Evolutionary conservation across 2,113 vertebrate species (phyloP).

Genomic region (Takifugu bimaculatus): DNA sequence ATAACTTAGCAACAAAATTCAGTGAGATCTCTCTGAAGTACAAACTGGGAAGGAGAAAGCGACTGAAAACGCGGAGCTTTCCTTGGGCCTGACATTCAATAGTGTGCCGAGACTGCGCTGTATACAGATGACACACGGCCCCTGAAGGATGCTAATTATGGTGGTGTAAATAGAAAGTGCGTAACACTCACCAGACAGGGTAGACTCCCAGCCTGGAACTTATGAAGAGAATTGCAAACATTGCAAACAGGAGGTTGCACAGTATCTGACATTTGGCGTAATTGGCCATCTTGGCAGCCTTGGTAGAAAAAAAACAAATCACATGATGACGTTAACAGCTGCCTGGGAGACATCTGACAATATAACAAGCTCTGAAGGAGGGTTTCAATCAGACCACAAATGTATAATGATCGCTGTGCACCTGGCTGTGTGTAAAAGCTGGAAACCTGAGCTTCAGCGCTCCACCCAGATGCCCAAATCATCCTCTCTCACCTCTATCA

Average conservation of each 20-base stretch:
- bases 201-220: conserved; percentile 89
- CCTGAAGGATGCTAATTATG: conserved; percentile 8
- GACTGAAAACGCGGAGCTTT: not conserved
- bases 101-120: not conserved
- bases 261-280: conserved; percentile 97
- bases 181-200: conserved; percentile 88
- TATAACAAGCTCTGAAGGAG: not conserved
- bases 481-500: conserved; percentile 87
- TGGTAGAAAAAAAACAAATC: conserved; percentile 46
- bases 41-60: conserved; percentile 26
- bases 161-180: conserved; percentile 3
- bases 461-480: conserved; percentile 7
- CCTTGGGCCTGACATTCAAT: too few species aligned
- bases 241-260: conserved; percentile 92
- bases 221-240: conserved; percentile 93
- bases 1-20: conserved; percentile 73
- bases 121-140: conserved; percentile 4
- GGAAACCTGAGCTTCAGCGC: conserved; percentile 2
- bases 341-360: not conserved
- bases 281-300: conserved; percentile 99
- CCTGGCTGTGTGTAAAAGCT: not conserved
- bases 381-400: not conserved
- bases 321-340: not conserved
- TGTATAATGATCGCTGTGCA: not conserved
- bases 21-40: conserved; percentile 52